These are phyloP conservation scores for Microtus agrestis DNA, from an alignment of 2,797 vertebrate species.

Conservation along the genomic window DNA sequence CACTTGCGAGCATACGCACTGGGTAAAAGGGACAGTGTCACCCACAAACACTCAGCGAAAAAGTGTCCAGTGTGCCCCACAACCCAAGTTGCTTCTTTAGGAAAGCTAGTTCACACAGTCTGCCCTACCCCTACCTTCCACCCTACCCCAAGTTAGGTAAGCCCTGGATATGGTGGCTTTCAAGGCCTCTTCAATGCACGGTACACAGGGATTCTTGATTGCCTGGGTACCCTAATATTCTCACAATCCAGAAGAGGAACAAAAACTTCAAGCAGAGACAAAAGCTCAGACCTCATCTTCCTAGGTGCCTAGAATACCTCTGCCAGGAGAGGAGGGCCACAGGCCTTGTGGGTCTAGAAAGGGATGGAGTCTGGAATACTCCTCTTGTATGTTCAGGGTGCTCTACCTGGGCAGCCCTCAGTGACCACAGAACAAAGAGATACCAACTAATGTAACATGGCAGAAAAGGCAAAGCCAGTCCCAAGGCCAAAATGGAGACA, in stretches of 20 bases:
- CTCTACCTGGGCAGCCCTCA: no score
- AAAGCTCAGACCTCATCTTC: background rate
- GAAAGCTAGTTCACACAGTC: rapidly evolving
- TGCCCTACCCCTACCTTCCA: rapidly evolving
- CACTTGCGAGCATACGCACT: rapidly evolving
- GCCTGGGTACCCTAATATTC: background rate
- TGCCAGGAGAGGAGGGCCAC: background rate
- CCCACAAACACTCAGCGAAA: rapidly evolving
- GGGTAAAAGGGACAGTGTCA: background rate
- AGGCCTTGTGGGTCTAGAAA: no score
- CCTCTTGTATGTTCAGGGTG: background rate
- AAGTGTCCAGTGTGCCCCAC: rapidly evolving
- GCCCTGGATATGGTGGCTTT: background rate
- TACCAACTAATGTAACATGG: background rate
- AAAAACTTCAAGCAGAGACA: background rate
- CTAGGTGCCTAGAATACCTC: background rate
- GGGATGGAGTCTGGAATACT: background rate
- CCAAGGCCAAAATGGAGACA: background rate
- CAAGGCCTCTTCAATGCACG: no score
- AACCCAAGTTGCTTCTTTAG: background rate
- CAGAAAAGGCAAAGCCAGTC: background rate
- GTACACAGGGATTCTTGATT: background rate
- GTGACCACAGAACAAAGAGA: background rate
- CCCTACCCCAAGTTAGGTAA: rapidly evolving
- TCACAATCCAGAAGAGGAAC: background rate